Evolutionary conservation across 1,140 invertebrate species (phyloP).

Genomic region (Penaeus vannamei): DNA sequence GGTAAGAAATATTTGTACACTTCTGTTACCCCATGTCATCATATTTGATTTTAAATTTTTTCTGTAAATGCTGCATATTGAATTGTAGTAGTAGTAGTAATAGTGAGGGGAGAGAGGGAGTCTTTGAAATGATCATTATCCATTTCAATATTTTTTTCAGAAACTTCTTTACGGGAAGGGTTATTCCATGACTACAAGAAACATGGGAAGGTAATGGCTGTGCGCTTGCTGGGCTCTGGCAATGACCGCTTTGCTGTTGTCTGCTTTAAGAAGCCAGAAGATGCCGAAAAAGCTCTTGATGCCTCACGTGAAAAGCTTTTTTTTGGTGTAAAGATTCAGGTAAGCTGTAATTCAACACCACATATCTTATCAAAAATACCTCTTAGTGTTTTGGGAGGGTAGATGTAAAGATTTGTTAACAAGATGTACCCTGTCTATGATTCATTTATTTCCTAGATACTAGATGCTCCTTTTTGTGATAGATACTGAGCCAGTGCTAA

Average conservation of each 20-base stretch:
- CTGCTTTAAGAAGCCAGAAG: slow-evolving; percentile 96
- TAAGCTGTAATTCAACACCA: slow-evolving; percentile 76
- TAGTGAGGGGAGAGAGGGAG: not conserved
- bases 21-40: not conserved
- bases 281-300: slow-evolving; percentile 95
- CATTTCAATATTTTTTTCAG: slow-evolving; percentile 72
- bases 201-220: slow-evolving; percentile 96
- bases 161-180: slow-evolving; percentile 95
- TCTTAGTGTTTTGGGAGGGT: no score
- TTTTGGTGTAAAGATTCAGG: slow-evolving; percentile 96
- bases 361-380: not conserved
- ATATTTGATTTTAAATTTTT: slow-evolving; percentile 4
- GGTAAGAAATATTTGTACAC: slow-evolving; percentile 71
- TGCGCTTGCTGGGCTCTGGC: slow-evolving; percentile 88
- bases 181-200: slow-evolving; percentile 99
- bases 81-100: not conserved
- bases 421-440: no score
- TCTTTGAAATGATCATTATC: not conserved
- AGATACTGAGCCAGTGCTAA: no score
- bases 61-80: not conserved
- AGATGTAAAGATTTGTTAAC: no score
- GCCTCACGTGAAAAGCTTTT: slow-evolving; percentile 96
- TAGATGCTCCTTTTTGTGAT: no score
- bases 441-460: no score
- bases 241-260: slow-evolving; percentile 88